phyloP scores from a whole-genome alignment of 2,888 invertebrate species.

The Pimpla rufipes region DNA sequence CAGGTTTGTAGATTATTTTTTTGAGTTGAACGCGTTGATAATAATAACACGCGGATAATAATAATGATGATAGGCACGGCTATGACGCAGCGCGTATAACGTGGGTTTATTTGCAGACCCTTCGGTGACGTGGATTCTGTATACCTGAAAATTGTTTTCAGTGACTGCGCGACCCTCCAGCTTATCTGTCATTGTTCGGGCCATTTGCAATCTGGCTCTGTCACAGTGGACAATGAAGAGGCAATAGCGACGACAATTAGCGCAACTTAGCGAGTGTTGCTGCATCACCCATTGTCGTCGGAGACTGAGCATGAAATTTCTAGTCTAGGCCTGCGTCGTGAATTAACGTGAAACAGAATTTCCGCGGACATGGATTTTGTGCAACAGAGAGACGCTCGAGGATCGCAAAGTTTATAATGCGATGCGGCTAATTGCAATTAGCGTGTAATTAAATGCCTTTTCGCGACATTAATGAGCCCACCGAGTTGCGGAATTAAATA shows the following conservation, averaged over 20 bases:
- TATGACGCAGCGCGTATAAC: neutral
- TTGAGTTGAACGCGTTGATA: no score
- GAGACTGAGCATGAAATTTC: neutral
- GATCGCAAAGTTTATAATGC: neutral
- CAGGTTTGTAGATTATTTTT: neutral
- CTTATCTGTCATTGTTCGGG: no score
- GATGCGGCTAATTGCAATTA: conserved; percentile 6
- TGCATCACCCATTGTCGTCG: neutral
- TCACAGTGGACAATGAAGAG: neutral
- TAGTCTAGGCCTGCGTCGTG: neutral
- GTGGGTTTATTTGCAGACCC: neutral
- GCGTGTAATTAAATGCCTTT: neutral
- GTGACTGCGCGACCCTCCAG: neutral
- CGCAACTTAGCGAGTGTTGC: neutral
- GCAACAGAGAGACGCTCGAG: neutral
- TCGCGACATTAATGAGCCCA: neutral
- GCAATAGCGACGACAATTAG: neutral
- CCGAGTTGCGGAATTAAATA: neutral
- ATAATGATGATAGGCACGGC: neutral
- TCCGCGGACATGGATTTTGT: neutral
- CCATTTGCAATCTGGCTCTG: neutral
- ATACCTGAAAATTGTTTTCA: neutral
- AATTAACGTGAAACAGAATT: neutral
- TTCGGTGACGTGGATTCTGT: neutral
- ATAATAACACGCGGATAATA: neutral